Evolutionary conservation across 1,140 invertebrate species (phyloP).

Genomic region (Drosophila pachea): DNA sequence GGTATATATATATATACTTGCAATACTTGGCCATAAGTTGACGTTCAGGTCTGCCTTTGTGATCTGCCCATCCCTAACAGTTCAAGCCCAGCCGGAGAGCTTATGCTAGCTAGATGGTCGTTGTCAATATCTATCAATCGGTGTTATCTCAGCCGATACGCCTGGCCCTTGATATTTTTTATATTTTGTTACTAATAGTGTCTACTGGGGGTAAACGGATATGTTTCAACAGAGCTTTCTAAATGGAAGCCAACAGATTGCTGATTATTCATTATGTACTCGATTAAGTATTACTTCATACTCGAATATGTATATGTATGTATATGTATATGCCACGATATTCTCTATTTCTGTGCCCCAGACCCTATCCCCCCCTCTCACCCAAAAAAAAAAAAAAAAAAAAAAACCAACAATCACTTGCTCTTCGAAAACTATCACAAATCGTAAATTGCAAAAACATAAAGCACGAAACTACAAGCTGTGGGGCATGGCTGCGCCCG

Average conservation of each 20-base stretch:
- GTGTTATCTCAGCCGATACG: constrained; percentile 6
- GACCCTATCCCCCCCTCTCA: neutral
- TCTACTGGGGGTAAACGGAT: constrained; percentile 48
- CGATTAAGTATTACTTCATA: constrained; percentile 42
- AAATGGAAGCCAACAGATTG: constrained; percentile 67
- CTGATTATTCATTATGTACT: constrained; percentile 64
- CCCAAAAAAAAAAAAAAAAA: neutral
- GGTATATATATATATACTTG: constrained; percentile 29
- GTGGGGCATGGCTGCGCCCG: constrained; percentile 30
- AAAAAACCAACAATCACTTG: neutral
- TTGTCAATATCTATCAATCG: constrained; percentile 42
- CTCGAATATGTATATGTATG: constrained; percentile 2
- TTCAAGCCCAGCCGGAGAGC: constrained; percentile 45
- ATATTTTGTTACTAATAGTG: constrained; percentile 9
- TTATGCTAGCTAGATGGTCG: constrained; percentile 46
- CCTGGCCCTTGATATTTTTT: constrained; percentile 18
- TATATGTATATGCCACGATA: constrained; percentile 51
- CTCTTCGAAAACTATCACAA: constrained; percentile 63
- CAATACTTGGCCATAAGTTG: constrained; percentile 41
- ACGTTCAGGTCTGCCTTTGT: constrained; percentile 21
- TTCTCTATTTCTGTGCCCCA: constrained; percentile 21
- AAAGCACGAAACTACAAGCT: constrained; percentile 53
- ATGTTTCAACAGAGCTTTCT: constrained; percentile 54
- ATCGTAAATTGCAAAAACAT: constrained; percentile 52
- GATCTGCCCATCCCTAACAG: constrained; percentile 7